A percentile compares a stretch with the other conserved stretches of the same genome.
These are phyloP conservation scores for Champsocephalus esox DNA, from an alignment of 2,797 vertebrate genomes.

Conservation along the genomic window DNA sequence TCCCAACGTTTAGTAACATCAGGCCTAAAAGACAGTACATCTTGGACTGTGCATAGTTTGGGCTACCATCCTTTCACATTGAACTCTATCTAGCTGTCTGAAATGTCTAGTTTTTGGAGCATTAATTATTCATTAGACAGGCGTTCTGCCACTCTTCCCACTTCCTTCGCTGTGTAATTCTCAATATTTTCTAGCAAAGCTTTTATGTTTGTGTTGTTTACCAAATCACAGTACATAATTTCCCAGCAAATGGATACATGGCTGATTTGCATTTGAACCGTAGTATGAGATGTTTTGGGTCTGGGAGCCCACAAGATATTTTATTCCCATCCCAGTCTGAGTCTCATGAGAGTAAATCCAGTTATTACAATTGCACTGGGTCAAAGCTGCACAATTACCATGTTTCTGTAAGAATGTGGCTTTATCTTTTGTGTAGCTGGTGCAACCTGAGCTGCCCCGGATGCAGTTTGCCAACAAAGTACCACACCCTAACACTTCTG, in stretches of 20 bases:
- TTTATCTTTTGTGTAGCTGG: slow-evolving; percentile 44
- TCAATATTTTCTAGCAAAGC: not conserved
- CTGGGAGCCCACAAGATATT: slow-evolving; percentile 46
- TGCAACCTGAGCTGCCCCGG: slow-evolving; percentile 61
- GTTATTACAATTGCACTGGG: slow-evolving; percentile 48
- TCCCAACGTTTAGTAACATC: slow-evolving; percentile 37
- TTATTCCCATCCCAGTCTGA: slow-evolving; percentile 43
- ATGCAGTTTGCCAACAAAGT: slow-evolving; percentile 7
- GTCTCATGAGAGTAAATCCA: slow-evolving; percentile 52
- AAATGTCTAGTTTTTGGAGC: slow-evolving; percentile 10
- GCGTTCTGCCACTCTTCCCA: not conserved
- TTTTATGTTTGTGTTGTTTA: not conserved
- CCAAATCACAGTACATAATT: slow-evolving; percentile 33
- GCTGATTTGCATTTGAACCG: slow-evolving; percentile 51
- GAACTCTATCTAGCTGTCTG: slow-evolving; percentile 42
- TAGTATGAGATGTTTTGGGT: slow-evolving; percentile 48
- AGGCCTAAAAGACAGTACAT: slow-evolving; percentile 4
- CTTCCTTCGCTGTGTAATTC: slow-evolving; percentile 2
- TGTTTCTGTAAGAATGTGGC: slow-evolving; percentile 58
- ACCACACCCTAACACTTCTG: slow-evolving; percentile 42
- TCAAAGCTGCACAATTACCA: slow-evolving; percentile 53
- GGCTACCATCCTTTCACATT: slow-evolving; percentile 14
- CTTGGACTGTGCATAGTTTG: slow-evolving; percentile 8
- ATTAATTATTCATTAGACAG: slow-evolving; percentile 23
- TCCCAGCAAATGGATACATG: slow-evolving; percentile 58